A percentile compares a stretch with the other conserved stretches of the same genome.
Conservation (phyloP, 2,888 invertebrate genomes). For the Antheraea yamamai region DNA sequence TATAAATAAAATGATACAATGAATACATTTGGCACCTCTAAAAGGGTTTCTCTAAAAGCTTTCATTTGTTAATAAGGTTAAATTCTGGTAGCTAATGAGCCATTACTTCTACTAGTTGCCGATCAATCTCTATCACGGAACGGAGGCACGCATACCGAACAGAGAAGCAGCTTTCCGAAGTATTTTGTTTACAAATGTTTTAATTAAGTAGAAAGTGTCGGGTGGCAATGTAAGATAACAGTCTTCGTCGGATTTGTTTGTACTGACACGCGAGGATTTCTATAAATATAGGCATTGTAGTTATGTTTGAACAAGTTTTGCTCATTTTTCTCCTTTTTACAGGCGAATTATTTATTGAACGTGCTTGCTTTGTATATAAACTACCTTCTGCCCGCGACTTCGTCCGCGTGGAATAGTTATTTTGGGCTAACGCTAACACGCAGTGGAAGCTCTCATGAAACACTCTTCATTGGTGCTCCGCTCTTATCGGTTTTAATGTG, state of each 20-base stretch:
- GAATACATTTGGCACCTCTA: conserved; percentile 10
- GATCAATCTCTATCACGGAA: conserved; percentile 50
- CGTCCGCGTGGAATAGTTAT: too few relatives aligned
- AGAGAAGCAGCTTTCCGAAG: conserved; percentile 34
- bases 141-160: conserved; percentile 19
- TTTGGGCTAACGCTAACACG: too few relatives aligned
- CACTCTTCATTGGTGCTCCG: too few relatives aligned
- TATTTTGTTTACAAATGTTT: conserved; percentile 62
- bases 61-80: conserved; percentile 36
- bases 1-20: neutral
- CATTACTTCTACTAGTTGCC: conserved; percentile 37
- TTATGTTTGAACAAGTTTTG: neutral
- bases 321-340: neutral
- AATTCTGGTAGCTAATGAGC: conserved; percentile 28
- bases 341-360: too few relatives aligned
- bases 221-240: conserved; percentile 34
- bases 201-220: conserved; percentile 48
- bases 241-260: neutral
- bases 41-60: conserved; percentile 39
- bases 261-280: conserved; percentile 11
- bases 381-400: too few relatives aligned
- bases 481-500: too few relatives aligned
- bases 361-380: too few relatives aligned
- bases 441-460: too few relatives aligned
- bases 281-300: neutral